Evolutionary conservation across 2,888 invertebrate genomes (phyloP).

Genomic region (Diarsia rubi): DNA sequence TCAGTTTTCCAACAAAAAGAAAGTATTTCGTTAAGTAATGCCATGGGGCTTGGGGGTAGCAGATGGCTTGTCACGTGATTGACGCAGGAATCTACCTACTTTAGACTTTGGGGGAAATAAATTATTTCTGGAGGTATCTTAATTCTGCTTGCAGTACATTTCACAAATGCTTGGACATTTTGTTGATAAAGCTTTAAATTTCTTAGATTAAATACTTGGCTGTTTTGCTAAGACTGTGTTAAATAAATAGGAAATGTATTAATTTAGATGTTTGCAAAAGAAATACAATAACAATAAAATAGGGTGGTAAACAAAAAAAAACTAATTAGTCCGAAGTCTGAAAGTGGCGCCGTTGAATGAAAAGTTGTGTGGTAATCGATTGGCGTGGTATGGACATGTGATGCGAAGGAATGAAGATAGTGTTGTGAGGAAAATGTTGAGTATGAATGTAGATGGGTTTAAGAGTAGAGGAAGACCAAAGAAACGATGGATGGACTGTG

Average conservation of each 20-base stretch:
- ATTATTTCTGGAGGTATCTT: slow-evolving; percentile 27
- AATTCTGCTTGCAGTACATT: slow-evolving; percentile 15
- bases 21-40: slow-evolving; percentile 58
- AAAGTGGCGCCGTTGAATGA: no score
- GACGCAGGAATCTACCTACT: slow-evolving; percentile 41
- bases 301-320: no score
- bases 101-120: slow-evolving; percentile 37
- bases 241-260: slow-evolving; percentile 1
- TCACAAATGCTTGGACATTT: slow-evolving; percentile 6
- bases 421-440: no score
- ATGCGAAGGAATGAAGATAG: no score
- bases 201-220: not conserved
- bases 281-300: not conserved
- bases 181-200: slow-evolving; percentile 16
- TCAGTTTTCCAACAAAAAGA: slow-evolving; percentile 52
- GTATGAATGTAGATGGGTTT: no score
- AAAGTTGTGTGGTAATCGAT: no score
- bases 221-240: not conserved
- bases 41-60: slow-evolving; percentile 28
- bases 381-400: no score
- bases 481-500: no score
- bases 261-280: not conserved
- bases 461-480: no score
- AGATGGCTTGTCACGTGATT: slow-evolving; percentile 47
- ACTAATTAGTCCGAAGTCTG: no score